A percentile compares a stretch with the other conserved stretches of the same genome.
phyloP scores from a whole-genome alignment of 1,140 invertebrate species.

The Hydropsyche tenuis region DNA sequence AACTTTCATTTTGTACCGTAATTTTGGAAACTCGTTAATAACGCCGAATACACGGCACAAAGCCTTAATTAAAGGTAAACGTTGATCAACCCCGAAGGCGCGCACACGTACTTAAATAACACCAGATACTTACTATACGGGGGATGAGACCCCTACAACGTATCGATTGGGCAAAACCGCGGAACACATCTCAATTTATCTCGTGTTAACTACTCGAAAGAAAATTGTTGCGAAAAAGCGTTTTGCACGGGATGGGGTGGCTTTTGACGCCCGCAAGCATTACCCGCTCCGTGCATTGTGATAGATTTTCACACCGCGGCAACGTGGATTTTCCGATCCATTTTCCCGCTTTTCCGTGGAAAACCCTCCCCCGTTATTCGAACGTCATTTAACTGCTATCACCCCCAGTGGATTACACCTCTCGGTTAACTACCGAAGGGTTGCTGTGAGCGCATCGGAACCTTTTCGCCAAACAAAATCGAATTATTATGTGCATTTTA shows the following conservation, averaged over 20 bases:
- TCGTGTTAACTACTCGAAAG: not conserved
- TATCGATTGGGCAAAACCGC: not conserved
- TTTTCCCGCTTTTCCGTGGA: conserved; percentile 36
- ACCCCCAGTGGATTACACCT: conserved; percentile 41
- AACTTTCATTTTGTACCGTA: conserved; percentile 38
- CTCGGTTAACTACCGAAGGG: conserved; percentile 41
- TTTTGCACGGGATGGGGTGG: not conserved
- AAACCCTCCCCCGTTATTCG: conserved; percentile 34
- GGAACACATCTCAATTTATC: not conserved
- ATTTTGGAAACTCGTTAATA: conserved; percentile 41
- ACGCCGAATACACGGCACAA: conserved; percentile 35
- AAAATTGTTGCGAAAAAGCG: too few species aligned
- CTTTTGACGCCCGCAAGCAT: not conserved
- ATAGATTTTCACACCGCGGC: conserved; percentile 37
- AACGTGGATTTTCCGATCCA: conserved; percentile 36
- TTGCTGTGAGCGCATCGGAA: conserved; percentile 20
- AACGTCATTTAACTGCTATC: conserved; percentile 40
- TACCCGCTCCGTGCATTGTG: conserved; percentile 26
- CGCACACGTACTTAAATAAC: not conserved
- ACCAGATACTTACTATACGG: too few species aligned
- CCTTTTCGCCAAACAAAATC: conserved; percentile 11
- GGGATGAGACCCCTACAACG: not conserved
- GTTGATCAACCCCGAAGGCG: conserved; percentile 27
- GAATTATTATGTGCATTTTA: not conserved
- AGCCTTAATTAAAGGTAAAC: conserved; percentile 40